Base-by-base conservation (phyloP, 2,797 vertebrate genomes). In the Chaetodon trifasciatus region DNA sequence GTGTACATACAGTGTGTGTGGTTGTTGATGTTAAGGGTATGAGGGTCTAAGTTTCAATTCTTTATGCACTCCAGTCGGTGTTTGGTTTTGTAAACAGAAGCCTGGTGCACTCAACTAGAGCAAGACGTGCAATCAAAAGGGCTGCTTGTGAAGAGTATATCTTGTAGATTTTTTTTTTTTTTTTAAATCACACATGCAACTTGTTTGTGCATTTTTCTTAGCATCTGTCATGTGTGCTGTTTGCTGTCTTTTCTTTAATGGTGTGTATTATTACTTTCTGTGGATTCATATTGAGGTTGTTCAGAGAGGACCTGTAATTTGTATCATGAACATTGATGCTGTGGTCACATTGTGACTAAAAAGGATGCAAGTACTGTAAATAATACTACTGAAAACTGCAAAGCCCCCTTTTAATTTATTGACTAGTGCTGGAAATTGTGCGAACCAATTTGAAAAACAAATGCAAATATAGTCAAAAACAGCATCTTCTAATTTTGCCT, bases 221-320 rank as follows among this genome's bases (percentile, higher is more conserved):
- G 12, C 46, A 46, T 83, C 28, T n/a, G 57, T 81, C 47, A 12
- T 35, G 75, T 81, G 82, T 88, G 74, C 32, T 0, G 79, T 89
- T 86, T 90, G 78, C 53, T 0, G 5, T 82, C 72, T 58, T 13
- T 40, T 76, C 58, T 86, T 72, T 66, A 73, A 67, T 16, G 62
- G 56, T 70, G 73, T 78, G 55, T 71, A 66, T 77, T 69, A 67
- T 58, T 70, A 68, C 50, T 55, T 81, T 79, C 11, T 76, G 66
- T 72, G 49, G 62, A 81, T 83, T 71, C 84, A 44, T 86, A 80
- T 55, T 46, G 17, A 57, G 39, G 70, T 32, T 76, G 69, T 75
- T 83, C 62, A 88, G 70, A 61, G 61, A 78, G 65, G 73, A 91
- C 57, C 60, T 84, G 71, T 82, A 28, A 83, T 88, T 88, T 91